phyloP scores from a whole-genome alignment of 2,797 vertebrate species.

The Microchirus variegatus region DNA sequence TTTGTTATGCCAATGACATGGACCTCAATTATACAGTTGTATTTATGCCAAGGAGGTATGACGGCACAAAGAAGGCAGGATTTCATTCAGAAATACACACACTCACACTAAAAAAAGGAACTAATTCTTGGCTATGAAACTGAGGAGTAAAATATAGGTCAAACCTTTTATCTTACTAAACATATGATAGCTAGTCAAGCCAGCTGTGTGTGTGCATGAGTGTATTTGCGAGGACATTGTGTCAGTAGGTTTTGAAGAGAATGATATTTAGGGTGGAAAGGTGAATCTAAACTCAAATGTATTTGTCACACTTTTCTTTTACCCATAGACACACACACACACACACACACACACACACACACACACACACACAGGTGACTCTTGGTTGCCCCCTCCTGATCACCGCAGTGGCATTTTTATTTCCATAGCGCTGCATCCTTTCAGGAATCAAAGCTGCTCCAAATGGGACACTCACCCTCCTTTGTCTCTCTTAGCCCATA shows the following conservation, averaged over 20 bases:
- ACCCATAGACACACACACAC: conserved; percentile 14
- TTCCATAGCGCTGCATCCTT: background rate
- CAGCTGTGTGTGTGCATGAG: conserved; percentile 37
- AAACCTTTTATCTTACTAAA: conserved; percentile 75
- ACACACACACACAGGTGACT: conserved; percentile 43
- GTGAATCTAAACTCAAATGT: conserved; percentile 64
- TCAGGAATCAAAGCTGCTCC: conserved; percentile 7
- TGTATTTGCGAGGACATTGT: conserved; percentile 44
- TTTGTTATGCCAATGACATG: conserved; percentile 62
- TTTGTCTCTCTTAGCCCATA: background rate
- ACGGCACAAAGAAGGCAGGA: conserved; percentile 50
- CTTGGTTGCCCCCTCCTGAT: conserved; percentile 52
- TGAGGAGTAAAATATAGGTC: conserved; percentile 63
- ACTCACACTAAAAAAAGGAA: conserved; percentile 29
- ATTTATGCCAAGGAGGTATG: conserved; percentile 48
- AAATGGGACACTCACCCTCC: background rate
- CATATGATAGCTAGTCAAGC: conserved; percentile 71
- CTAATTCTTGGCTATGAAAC: conserved; percentile 64
- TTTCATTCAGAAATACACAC: conserved; percentile 38
- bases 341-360: conserved; percentile 3
- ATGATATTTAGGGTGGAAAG: conserved; percentile 61
- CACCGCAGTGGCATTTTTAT: conserved; percentile 2
- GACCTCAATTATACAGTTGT: conserved; percentile 57
- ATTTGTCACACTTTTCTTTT: conserved; percentile 61
- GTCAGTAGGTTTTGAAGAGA: conserved; percentile 65